A percentile compares a stretch with the other conserved stretches of the same genome.
phyloP scores from a whole-genome alignment of 2,113 vertebrate genomes.

The Arvicanthis niloticus region DNA sequence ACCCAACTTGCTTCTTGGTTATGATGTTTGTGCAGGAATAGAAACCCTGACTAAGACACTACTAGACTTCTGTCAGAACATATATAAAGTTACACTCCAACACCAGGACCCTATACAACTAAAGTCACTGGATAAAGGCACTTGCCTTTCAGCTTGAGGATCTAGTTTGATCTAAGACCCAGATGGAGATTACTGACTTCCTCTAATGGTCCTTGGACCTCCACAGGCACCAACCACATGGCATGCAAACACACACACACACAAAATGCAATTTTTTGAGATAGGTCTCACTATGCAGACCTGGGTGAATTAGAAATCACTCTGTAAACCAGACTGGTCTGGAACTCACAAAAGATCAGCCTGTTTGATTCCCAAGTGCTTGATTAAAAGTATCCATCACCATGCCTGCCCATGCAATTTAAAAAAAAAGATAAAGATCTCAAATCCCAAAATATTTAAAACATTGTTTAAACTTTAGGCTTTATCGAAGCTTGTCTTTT shows the following conservation, averaged over 20 bases:
- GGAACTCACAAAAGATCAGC: background rate
- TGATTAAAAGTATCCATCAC: background rate
- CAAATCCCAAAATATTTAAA: conserved; percentile 34
- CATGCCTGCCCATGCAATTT: background rate
- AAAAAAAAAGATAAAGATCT: background rate
- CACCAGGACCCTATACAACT: background rate
- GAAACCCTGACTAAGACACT: too few relatives aligned
- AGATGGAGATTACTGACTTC: background rate
- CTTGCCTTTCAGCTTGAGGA: background rate
- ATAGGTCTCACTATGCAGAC: background rate
- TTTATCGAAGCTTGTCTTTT: background rate
- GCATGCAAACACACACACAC: background rate
- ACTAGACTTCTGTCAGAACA: background rate
- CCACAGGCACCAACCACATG: too few relatives aligned
- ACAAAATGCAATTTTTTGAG: background rate
- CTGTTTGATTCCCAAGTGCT: background rate
- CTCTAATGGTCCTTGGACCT: background rate
- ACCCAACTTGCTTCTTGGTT: too few relatives aligned
- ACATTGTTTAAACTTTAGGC: conserved; percentile 19
- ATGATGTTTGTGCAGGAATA: too few relatives aligned
- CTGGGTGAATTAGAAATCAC: background rate
- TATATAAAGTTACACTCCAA: background rate
- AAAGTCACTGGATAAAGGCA: background rate
- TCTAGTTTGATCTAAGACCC: background rate
- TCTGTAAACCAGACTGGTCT: background rate